Percentiles rank a stretch among this genome's conserved stretches.
Evolutionary conservation across 1,140 invertebrate genomes (phyloP).

Genomic region (Tetragonula clypearis): DNA sequence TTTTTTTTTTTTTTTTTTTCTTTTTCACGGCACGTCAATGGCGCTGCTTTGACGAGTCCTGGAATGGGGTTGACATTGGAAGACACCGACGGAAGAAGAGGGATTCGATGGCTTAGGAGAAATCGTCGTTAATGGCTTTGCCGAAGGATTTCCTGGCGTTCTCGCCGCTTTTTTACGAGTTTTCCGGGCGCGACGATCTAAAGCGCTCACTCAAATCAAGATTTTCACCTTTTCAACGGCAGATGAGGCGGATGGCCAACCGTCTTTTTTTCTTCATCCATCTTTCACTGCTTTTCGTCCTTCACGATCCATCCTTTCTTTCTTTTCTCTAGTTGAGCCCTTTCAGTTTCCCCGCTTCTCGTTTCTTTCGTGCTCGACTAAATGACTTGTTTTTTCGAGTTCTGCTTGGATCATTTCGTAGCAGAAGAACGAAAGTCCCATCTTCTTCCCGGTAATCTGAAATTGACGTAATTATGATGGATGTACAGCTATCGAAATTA

Average conservation of each 20-base stretch:
- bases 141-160: conserved; percentile 71
- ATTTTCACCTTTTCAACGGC: conserved; percentile 70
- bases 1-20: neutral
- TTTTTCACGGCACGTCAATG: neutral
- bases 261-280: conserved; percentile 61
- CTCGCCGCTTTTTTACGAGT: conserved; percentile 59
- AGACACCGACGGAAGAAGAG: conserved; percentile 54
- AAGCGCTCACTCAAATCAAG: conserved; percentile 71
- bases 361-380: conserved; percentile 31
- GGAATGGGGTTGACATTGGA: conserved; percentile 58
- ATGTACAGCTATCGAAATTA: conserved; percentile 24
- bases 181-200: conserved; percentile 58
- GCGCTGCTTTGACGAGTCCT: conserved; percentile 33
- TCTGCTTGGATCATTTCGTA: conserved; percentile 5
- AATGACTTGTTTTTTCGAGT: conserved; percentile 45
- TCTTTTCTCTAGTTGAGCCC: conserved; percentile 35
- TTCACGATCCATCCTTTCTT: conserved; percentile 36
- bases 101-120: conserved; percentile 68
- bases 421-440: neutral
- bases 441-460: conserved; percentile 44
- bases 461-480: conserved; percentile 53
- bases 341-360: neutral
- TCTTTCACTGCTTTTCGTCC: conserved; percentile 50
- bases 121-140: conserved; percentile 74
- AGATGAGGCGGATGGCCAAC: conserved; percentile 52